phyloP scores from a whole-genome alignment of 2,888 invertebrate species.

The Cremastinae sp. region DNA sequence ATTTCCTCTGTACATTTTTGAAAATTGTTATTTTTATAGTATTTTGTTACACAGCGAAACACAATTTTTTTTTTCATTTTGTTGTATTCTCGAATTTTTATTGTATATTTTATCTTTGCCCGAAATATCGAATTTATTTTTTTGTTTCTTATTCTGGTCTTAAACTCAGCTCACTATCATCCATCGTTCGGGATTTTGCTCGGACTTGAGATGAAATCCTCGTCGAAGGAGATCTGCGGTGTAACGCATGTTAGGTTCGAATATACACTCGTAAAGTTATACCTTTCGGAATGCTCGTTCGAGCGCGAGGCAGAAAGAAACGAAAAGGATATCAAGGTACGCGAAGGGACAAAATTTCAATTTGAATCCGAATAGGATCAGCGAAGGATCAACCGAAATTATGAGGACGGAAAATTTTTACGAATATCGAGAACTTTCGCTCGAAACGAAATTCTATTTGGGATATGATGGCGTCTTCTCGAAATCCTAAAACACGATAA shows the following conservation, averaged over 20 bases:
- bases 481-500: too few relatives aligned
- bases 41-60: too few relatives aligned
- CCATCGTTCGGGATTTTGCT: not conserved
- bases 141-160: not conserved
- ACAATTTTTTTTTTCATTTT: conserved; percentile 5
- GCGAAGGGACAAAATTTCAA: conserved; percentile 34
- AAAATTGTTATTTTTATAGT: too few relatives aligned
- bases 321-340: not conserved
- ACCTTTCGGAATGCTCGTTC: conserved; percentile 16
- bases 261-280: conserved; percentile 10
- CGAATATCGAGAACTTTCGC: conserved; percentile 25
- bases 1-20: too few relatives aligned
- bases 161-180: not conserved
- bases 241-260: conserved; percentile 23
- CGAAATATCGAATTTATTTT: conserved; percentile 21
- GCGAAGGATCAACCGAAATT: conserved; percentile 28
- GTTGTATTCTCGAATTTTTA: conserved; percentile 42
- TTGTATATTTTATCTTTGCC: conserved; percentile 17
- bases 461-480: too few relatives aligned
- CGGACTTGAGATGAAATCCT: conserved; percentile 18
- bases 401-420: conserved; percentile 9
- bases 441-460: not conserved
- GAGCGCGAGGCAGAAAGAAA: not conserved
- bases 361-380: conserved; percentile 39
- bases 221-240: conserved; percentile 5